Evolutionary conservation across 2,113 vertebrate genomes (phyloP).

Genomic region (Haemorhous mexicanus): DNA sequence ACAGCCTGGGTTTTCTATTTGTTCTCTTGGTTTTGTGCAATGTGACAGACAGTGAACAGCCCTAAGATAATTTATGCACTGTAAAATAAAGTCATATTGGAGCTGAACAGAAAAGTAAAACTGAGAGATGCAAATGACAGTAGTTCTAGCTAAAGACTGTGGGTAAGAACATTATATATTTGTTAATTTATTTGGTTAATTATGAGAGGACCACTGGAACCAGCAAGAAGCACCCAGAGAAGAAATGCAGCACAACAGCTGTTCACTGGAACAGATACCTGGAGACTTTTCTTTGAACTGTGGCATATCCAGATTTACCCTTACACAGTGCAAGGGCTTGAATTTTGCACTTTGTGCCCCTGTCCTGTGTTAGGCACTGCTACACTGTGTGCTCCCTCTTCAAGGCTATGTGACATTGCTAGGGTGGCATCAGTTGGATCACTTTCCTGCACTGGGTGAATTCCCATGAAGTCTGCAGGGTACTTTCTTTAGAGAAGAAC

Average conservation of each 20-base stretch:
- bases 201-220: background rate
- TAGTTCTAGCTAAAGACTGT: background rate
- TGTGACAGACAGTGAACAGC: background rate
- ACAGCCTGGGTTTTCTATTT: background rate
- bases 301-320: background rate
- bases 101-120: background rate
- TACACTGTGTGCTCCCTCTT: background rate
- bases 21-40: background rate
- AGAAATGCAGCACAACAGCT: background rate
- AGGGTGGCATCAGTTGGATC: background rate
- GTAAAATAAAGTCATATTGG: background rate
- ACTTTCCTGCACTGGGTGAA: background rate
- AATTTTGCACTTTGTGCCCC: background rate
- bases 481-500: background rate
- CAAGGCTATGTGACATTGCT: background rate
- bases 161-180: background rate
- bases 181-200: background rate
- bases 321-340: background rate
- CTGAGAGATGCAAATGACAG: background rate
- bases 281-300: background rate
- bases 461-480: background rate
- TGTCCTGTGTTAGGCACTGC: background rate
- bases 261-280: background rate
- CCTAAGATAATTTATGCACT: background rate
- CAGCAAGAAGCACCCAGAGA: background rate